Evolutionary conservation across 2,113 vertebrate genomes (phyloP), one percentile per base, ranked within the genome.

Genomic region (Chaetodon auriga): DNA sequence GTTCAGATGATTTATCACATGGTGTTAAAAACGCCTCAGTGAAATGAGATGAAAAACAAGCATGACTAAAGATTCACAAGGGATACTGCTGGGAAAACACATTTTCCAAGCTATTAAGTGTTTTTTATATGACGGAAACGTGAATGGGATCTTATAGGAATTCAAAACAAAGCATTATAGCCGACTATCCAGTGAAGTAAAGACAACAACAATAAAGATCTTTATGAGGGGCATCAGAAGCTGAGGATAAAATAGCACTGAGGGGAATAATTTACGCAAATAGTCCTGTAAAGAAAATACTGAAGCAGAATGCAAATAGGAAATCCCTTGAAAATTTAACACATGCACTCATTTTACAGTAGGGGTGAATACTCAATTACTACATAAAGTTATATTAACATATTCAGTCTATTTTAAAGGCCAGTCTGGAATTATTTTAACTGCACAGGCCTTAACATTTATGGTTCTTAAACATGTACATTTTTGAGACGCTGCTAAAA

Each of bases 91-190:
- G 82, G 82, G 68, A 90, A 90, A 92, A 90, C 75, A 75, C 85
- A 92, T 92, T 91, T 85, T 90, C 86, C 81, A 48, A 91, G 88
- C 87, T 90, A 88, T 90, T 92, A 90, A 91, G 80, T 89, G 84
- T 80, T 80, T 85, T 92, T 90, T 87, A 90, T 92, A 83, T 25
- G 68, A 76, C 61, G 89, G 74, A 91, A 85, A 88, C 87, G 73
- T 84, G 81, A 88, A 81, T 49, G 78, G 65, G 75, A 68, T 83
- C 84, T 89, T 89, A 79, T 65, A 88, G 83, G 79, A 86, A 76
- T 80, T 87, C 82, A 91, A 80, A 82, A 86, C 83, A 85, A 86
- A 84, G 51, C 80, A 69, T 82, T 86, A 77, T 45, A 78, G 66
- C 41, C 45, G 23, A 78, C 41, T 51, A 75, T 82, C 60, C 78